A percentile compares a stretch with the other conserved stretches of the same genome.
phyloP scores from a whole-genome alignment of 1,140 invertebrate genomes.

The Calycopis cecrops region DNA sequence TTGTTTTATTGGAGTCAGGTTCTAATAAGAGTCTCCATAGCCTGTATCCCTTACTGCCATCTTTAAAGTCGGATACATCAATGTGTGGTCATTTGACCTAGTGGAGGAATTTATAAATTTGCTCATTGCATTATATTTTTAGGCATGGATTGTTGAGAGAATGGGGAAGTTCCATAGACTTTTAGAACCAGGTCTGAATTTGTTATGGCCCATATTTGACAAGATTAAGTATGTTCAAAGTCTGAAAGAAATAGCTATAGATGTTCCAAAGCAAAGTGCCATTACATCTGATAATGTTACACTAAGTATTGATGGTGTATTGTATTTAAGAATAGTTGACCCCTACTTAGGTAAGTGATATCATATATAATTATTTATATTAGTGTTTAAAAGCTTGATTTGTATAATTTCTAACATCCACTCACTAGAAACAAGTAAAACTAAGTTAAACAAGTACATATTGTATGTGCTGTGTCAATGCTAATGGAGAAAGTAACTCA shows the following conservation, averaged over 20 bases:
- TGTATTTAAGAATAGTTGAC: conserved; percentile 96
- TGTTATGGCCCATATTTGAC: conserved; percentile 95
- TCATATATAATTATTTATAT: conserved; percentile 10
- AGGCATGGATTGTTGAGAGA: conserved; percentile 98
- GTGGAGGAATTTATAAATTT: not conserved
- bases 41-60: no score
- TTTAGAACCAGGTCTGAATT: conserved; percentile 95
- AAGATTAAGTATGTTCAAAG: conserved; percentile 98
- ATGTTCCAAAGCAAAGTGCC: conserved; percentile 98
- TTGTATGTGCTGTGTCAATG: no score
- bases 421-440: not conserved
- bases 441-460: no score
- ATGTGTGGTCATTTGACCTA: no score
- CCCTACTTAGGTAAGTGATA: conserved; percentile 83
- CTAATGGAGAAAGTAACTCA: no score
- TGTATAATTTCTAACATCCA: not conserved
- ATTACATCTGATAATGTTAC: conserved; percentile 99
- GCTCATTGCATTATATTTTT: conserved; percentile 26
- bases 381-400: not conserved
- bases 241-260: conserved; percentile 99
- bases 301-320: conserved; percentile 96
- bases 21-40: no score
- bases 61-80: no score
- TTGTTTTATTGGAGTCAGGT: no score
- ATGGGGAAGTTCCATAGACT: conserved; percentile 98